phyloP scores from a whole-genome alignment of 1,140 invertebrate species.

The Acromyrmex charruanus region DNA sequence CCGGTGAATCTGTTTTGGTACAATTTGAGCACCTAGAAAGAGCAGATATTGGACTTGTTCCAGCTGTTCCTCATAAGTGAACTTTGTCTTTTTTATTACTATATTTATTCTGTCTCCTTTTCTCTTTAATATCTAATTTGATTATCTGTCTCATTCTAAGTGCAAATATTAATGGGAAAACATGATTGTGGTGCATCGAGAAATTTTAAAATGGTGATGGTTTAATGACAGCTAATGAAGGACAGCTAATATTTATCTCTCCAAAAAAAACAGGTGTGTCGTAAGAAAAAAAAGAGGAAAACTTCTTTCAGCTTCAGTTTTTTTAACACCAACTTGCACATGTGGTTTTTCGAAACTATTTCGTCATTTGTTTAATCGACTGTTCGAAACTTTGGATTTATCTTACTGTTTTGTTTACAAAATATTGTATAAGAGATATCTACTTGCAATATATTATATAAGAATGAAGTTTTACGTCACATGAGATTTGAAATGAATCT shows the following conservation, averaged over 20 bases:
- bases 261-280: background rate
- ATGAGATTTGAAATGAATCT: conserved; percentile 9
- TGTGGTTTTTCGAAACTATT: background rate
- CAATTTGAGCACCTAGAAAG: background rate
- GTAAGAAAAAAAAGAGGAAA: background rate
- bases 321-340: background rate
- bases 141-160: background rate
- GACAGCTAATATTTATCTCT: no score
- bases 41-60: background rate
- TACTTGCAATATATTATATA: background rate
- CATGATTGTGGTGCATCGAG: background rate
- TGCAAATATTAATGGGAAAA: background rate
- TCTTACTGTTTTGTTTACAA: background rate
- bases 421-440: background rate
- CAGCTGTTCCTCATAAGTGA: background rate
- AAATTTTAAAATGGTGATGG: background rate
- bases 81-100: background rate
- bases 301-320: background rate
- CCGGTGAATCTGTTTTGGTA: background rate
- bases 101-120: background rate
- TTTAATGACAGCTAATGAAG: no score
- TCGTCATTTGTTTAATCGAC: background rate
- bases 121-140: background rate
- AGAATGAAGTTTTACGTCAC: background rate
- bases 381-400: background rate